These are phyloP conservation scores for Apteryx mantelli DNA, from an alignment of 2,113 vertebrate genomes.

Conservation along the genomic window DNA sequence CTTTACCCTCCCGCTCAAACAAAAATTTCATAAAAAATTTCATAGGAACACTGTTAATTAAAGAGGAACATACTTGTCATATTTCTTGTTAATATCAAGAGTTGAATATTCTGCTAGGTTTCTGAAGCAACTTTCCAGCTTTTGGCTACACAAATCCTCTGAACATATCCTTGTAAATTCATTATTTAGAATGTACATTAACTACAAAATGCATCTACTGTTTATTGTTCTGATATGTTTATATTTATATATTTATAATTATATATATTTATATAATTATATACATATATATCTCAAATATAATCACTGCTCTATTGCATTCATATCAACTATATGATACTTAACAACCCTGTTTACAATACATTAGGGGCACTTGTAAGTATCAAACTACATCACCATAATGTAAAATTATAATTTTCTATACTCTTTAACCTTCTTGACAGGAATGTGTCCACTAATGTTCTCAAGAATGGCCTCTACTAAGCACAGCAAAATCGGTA, in stretches of 20 bases:
- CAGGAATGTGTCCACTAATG: not conserved
- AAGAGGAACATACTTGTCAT: not conserved
- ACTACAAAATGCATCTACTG: not conserved
- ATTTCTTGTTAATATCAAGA: not conserved
- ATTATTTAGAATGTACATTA: not conserved
- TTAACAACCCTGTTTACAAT: rapidly evolving
- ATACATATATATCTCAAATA: too few species aligned
- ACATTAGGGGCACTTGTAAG: not conserved
- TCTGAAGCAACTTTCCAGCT: not conserved
- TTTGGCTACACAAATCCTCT: not conserved
- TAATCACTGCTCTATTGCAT: not conserved
- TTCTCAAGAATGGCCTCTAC: not conserved
- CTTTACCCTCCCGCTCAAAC: not conserved
- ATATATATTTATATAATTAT: too few species aligned
- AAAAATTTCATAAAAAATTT: not conserved
- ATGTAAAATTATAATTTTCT: not conserved
- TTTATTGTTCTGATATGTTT: rapidly evolving
- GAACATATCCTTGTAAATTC: not conserved
- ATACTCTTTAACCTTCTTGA: not conserved
- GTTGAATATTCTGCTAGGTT: not conserved
- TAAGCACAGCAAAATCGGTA: not conserved
- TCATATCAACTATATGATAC: not conserved
- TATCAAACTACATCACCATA: not conserved
- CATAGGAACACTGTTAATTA: not conserved
- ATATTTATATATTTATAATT: too few species aligned